A percentile compares a stretch with the other conserved stretches of the same genome.
Evolutionary conservation across 2,797 vertebrate species (phyloP).

Genomic region (Propithecus perrieri): DNA sequence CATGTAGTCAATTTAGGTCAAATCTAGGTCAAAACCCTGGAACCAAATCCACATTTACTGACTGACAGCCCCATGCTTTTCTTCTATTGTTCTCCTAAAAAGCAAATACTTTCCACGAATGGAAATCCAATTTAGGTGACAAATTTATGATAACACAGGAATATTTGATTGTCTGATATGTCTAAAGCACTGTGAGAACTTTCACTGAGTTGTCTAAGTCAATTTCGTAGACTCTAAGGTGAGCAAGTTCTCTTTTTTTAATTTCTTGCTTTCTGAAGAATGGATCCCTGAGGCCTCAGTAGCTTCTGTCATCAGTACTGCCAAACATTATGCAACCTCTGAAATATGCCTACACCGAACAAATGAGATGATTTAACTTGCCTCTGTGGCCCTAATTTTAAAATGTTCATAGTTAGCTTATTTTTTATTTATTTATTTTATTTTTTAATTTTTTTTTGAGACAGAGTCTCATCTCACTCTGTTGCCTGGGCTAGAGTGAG

Average conservation of each 20-base stretch:
- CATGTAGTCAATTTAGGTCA: not conserved
- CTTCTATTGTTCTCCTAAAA: not conserved
- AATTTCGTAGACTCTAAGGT: not conserved
- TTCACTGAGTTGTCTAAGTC: not conserved
- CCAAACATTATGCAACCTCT: not conserved
- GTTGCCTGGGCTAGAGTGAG: too few species aligned
- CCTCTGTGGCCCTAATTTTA: not conserved
- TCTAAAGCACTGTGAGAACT: not conserved
- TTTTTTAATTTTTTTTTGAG: too few species aligned
- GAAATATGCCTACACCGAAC: not conserved
- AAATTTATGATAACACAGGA: not conserved
- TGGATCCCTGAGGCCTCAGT: not conserved
- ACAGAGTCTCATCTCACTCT: too few species aligned
- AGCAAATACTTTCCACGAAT: not conserved
- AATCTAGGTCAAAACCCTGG: not conserved
- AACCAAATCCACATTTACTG: not conserved
- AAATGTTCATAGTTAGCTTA: not conserved
- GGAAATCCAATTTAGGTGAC: constrained; percentile 8
- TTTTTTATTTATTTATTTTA: too few species aligned
- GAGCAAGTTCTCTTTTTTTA: not conserved
- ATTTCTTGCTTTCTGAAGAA: not conserved
- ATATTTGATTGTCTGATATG: not conserved
- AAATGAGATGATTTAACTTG: not conserved
- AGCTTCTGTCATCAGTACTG: not conserved
- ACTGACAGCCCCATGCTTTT: not conserved